These are phyloP conservation scores for Semnornis frantzii DNA, from an alignment of 2,113 vertebrate species.

Conservation along the genomic window DNA sequence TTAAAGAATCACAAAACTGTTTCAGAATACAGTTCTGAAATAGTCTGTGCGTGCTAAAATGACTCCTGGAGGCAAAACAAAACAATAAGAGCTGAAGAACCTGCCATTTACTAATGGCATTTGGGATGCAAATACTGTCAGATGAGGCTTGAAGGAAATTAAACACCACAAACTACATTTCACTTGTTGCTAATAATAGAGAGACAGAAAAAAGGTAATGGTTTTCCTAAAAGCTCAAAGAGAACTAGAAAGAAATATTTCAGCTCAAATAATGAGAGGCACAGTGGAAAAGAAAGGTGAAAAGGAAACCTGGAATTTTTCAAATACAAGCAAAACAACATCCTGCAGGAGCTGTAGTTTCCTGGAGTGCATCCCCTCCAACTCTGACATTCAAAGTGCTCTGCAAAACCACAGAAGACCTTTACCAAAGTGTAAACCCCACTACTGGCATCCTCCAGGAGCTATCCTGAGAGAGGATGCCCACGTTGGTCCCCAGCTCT, in stretches of 20 bases:
- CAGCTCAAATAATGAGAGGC: background rate
- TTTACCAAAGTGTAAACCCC: accelerated
- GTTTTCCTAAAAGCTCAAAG: background rate
- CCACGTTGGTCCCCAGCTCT: background rate
- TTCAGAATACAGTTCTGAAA: background rate
- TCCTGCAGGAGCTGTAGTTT: background rate
- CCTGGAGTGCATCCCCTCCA: background rate
- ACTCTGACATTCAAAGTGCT: background rate
- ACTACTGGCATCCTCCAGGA: accelerated
- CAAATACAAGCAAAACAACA: background rate
- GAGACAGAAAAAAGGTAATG: background rate
- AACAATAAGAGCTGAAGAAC: background rate
- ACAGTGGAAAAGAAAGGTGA: accelerated
- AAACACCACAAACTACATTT: background rate
- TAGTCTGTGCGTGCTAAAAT: background rate
- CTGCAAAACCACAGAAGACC: background rate
- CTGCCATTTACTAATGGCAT: background rate
- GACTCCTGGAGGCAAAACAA: background rate
- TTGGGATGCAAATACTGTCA: background rate
- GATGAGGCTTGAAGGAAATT: background rate
- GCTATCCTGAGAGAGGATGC: background rate
- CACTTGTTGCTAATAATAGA: background rate
- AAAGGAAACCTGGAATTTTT: background rate
- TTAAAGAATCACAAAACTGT: background rate
- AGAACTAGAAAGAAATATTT: background rate